Evolutionary conservation across 2,797 vertebrate genomes (phyloP), one percentile per base, ranked within the genome.

Genomic region (Microctenopoma steveboyesi): DNA sequence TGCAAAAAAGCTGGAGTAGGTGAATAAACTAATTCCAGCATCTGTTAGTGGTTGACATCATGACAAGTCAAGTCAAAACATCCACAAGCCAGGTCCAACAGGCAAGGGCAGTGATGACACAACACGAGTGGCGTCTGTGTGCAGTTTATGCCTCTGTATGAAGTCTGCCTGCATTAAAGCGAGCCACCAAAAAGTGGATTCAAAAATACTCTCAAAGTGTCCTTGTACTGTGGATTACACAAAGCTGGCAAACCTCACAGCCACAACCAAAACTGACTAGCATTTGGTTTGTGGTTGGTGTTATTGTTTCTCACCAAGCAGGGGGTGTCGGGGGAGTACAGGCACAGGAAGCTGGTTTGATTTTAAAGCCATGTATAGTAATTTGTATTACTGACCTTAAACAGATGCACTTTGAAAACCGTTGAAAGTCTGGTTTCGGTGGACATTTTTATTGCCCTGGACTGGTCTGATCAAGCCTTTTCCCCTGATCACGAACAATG

Each of bases 221-320:
- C 28, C 33, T 35, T 27, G 10, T 30, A 4, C 10, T 48, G 43
- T 51, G 57, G 22, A 69, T 75, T 55, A 14, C 2, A 3, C 25
- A 13, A 50, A 63, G 54, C 46, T 39, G 42, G 61, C 39, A 69
- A 70, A 81, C 48, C 59, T 76, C 48, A 1, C 68, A 76, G 72
- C 79, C 83, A 67, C 74, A 79, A 81, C 68, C 59, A 81, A 67
- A 78, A 75, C 46, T 62, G 30, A 62, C 35, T 69, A 68, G 61
- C 45, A 78, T 80, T 83, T 85, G 82, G 79, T 78, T 73, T 74
- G 78, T 81, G 82, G 65, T 70, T 56, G 53, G 70, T 72, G 61
- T 80, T 63, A 74, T 64, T 62, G 69, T 78, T 83, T 86, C 70
- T 83, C 63, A 71, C 63, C 53, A 63, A 37, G 61, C 55, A 28